phyloP scores from a whole-genome alignment of 2,113 vertebrate genomes.

The Ranitomeya imitator region DNA sequence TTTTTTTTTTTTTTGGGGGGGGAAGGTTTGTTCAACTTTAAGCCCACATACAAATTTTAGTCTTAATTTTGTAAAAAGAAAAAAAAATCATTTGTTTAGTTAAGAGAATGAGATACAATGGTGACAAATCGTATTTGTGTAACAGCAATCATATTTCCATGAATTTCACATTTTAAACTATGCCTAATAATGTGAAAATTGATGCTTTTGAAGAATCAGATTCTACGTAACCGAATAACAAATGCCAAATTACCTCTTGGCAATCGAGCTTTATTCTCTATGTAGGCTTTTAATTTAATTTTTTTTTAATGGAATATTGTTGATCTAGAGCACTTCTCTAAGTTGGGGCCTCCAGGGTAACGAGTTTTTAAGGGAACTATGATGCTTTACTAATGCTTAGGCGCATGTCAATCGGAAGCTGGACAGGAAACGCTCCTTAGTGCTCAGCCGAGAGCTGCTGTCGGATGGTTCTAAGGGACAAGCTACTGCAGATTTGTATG shows the following conservation, averaged over 20 bases:
- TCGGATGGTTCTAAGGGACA: neutral
- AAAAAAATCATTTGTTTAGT: neutral
- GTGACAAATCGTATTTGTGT: neutral
- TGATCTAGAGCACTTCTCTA: neutral
- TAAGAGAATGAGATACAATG: neutral
- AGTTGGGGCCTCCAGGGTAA: neutral
- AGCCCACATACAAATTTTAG: neutral
- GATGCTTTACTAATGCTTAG: neutral
- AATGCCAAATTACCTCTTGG: neutral
- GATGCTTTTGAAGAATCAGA: neutral
- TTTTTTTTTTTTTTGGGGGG: constrained; percentile 52
- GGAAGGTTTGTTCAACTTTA: neutral
- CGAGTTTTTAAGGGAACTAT: neutral
- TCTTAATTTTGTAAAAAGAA: neutral
- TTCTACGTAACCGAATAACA: neutral
- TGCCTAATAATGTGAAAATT: neutral
- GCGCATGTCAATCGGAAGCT: neutral
- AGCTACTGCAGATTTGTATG: neutral
- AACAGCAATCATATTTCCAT: neutral
- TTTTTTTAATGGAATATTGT: neutral
- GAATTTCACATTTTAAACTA: neutral
- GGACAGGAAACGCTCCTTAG: neutral
- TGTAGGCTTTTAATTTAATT: neutral
- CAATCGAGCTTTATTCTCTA: neutral
- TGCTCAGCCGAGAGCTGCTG: neutral